Evolutionary conservation across 2,888 invertebrate species (phyloP).

Genomic region (Leptopterna dolabrata): DNA sequence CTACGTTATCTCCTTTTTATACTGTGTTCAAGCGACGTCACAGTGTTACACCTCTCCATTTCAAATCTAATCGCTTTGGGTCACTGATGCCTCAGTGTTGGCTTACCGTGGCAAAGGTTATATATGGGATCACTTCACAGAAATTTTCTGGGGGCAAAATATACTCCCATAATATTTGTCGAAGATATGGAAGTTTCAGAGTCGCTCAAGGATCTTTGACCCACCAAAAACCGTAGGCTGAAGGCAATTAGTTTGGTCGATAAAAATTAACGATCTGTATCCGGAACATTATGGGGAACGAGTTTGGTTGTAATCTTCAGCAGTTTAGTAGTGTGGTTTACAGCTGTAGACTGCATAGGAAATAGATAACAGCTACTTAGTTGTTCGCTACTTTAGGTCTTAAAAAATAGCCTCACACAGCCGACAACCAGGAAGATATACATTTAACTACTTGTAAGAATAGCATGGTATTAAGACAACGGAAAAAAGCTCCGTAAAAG

Average conservation of each 20-base stretch:
- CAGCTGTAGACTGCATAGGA: too few relatives aligned
- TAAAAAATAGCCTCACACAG: too few relatives aligned
- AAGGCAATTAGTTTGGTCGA: not conserved
- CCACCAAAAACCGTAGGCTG: not conserved
- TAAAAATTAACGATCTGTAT: not conserved
- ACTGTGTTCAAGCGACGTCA: too few relatives aligned
- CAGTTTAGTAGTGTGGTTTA: too few relatives aligned
- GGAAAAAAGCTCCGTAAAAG: too few relatives aligned
- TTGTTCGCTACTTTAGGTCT: too few relatives aligned
- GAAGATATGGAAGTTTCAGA: not conserved
- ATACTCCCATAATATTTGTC: not conserved
- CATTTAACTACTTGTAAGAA: too few relatives aligned
- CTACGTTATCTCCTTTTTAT: too few relatives aligned
- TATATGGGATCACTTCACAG: not conserved
- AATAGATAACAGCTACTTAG: too few relatives aligned
- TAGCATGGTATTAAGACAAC: too few relatives aligned
- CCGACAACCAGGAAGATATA: too few relatives aligned
- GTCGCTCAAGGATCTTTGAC: not conserved
- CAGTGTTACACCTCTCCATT: not conserved
- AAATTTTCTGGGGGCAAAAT: not conserved
- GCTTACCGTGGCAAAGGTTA: not conserved
- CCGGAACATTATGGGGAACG: not conserved
- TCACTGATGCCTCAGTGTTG: not conserved
- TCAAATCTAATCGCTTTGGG: conserved; percentile 1
- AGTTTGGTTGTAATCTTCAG: too few relatives aligned